phyloP scores from a whole-genome alignment of 2,888 invertebrate species.

The Listrodromus nycthemerus region DNA sequence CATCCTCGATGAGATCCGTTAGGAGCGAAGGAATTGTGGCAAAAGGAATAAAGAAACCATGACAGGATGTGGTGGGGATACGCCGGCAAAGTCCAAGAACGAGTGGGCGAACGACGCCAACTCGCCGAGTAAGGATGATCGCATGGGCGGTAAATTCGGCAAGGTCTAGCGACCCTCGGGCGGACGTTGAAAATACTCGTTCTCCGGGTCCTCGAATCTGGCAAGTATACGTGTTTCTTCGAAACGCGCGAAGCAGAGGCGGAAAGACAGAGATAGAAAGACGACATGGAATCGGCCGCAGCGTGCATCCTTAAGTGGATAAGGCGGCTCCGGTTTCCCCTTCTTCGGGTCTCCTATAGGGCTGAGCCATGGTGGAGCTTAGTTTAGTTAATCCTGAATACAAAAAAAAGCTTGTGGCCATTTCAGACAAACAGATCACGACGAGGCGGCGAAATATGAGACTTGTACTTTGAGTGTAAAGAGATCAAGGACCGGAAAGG shows the following conservation, averaged over 20 bases:
- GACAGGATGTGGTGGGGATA: constrained; percentile 5
- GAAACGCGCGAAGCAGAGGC: constrained; percentile 30
- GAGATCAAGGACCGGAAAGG: constrained; percentile 46
- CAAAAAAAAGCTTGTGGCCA: neutral
- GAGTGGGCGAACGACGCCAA: constrained; percentile 53
- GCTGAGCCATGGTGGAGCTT: neutral
- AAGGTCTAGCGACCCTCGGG: constrained; percentile 33
- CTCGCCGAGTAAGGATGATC: constrained; percentile 63
- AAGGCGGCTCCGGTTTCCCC: constrained; percentile 16
- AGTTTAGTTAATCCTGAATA: neutral
- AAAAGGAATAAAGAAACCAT: neutral
- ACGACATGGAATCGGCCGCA: constrained; percentile 30
- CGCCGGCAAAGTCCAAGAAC: constrained; percentile 4
- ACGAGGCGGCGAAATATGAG: neutral
- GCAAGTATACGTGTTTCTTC: constrained; percentile 1
- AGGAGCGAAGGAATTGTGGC: neutral
- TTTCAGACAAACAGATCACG: neutral
- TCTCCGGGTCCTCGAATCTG: constrained; percentile 25
- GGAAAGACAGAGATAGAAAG: constrained; percentile 30
- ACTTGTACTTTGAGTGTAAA: constrained; percentile 12
- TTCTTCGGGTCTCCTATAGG: neutral
- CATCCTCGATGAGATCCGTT: neutral
- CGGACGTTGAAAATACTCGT: constrained; percentile 37
- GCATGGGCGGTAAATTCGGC: constrained; percentile 59
- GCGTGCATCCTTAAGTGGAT: constrained; percentile 49